Evolutionary conservation across 2,797 vertebrate species (phyloP).

Genomic region (Halcyon leucocephala): DNA sequence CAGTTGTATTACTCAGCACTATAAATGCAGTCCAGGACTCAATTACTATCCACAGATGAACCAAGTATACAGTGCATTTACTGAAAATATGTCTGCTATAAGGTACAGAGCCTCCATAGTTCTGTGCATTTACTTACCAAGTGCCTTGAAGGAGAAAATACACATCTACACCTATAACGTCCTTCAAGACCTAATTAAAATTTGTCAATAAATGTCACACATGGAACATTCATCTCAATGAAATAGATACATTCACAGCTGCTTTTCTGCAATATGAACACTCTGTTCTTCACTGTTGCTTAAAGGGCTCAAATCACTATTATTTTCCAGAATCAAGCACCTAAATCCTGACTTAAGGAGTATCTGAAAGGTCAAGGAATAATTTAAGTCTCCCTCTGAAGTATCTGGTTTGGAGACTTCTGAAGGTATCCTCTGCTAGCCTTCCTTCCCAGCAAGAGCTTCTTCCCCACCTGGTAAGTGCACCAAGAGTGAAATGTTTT

Average conservation of each 20-base stretch:
- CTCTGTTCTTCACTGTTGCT: neutral
- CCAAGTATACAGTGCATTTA: neutral
- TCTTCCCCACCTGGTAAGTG: neutral
- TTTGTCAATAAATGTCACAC: neutral
- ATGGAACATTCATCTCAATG: neutral
- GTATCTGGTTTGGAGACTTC: neutral
- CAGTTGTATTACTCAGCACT: neutral
- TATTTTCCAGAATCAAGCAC: neutral
- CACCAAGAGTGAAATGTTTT: neutral
- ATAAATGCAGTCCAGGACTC: neutral
- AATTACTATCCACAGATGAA: neutral
- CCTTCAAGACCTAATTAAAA: neutral
- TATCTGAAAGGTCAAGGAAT: neutral
- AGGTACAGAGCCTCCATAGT: neutral
- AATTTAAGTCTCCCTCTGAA: neutral
- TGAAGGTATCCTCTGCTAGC: neutral
- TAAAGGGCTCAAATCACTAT: neutral
- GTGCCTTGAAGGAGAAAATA: neutral
- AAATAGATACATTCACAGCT: neutral
- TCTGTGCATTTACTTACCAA: neutral
- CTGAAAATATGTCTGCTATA: neutral
- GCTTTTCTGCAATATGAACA: neutral
- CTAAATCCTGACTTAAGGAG: neutral
- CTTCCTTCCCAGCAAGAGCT: neutral
- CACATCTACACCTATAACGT: neutral